A percentile compares a stretch with the other conserved stretches of the same genome.
Evolutionary conservation across 2,888 invertebrate species (phyloP).

Genomic region (Phengaris arion): DNA sequence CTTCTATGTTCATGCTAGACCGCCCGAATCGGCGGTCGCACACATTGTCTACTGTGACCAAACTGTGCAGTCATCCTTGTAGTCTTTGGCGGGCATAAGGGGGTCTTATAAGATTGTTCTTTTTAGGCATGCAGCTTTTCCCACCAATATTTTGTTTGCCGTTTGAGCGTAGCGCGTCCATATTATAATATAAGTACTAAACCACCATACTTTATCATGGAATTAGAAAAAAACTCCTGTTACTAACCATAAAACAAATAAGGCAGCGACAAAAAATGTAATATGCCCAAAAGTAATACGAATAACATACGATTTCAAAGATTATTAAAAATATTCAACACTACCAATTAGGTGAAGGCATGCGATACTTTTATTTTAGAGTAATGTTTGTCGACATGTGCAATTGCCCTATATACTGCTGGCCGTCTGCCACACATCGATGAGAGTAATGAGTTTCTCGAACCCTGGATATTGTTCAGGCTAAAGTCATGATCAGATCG

Average conservation of each 20-base stretch:
- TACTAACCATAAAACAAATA: not conserved
- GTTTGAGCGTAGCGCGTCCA: not conserved
- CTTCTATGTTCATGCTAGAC: too few relatives aligned
- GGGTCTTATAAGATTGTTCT: too few relatives aligned
- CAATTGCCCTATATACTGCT: constrained; percentile 27
- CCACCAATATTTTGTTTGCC: too few relatives aligned
- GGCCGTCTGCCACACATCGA: constrained; percentile 24
- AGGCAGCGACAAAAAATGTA: not conserved
- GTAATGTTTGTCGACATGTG: constrained; percentile 24
- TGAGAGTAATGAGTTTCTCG: constrained; percentile 24
- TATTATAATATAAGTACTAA: too few relatives aligned
- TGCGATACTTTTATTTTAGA: constrained; percentile 23
- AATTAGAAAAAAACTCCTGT: not conserved
- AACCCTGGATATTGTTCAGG: constrained; percentile 21
- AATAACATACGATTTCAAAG: constrained; percentile 7
- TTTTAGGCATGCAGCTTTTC: not conserved
- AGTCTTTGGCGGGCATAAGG: too few relatives aligned
- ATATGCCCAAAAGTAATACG: not conserved
- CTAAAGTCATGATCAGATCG: constrained; percentile 23
- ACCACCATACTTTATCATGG: not conserved
- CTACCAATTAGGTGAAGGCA: constrained; percentile 5
- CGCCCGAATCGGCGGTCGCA: too few relatives aligned
- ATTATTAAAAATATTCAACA: constrained; percentile 11
- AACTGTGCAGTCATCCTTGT: too few relatives aligned
- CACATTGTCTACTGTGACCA: too few relatives aligned